phyloP scores from a whole-genome alignment of 1,140 invertebrate genomes.

The Subanguina moxae region DNA sequence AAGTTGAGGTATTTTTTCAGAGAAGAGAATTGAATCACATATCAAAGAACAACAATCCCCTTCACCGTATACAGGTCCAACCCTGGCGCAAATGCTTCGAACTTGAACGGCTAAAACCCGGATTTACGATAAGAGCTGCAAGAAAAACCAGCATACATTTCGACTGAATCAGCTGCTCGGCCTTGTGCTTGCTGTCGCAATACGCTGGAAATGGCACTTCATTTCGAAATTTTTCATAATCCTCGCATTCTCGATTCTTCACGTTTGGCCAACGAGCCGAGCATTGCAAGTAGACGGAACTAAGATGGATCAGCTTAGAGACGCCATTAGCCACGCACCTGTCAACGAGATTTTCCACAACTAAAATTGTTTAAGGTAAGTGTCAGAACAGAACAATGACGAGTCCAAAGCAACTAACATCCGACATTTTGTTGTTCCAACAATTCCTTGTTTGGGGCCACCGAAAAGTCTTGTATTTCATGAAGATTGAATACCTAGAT shows the following conservation, averaged over 20 bases:
- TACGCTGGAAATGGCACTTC: constrained; percentile 36
- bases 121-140: not conserved
- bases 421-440: constrained; percentile 45
- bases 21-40: constrained; percentile 30
- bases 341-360: constrained; percentile 25
- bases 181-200: constrained; percentile 37
- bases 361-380: constrained; percentile 18
- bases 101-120: constrained; percentile 19
- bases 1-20: constrained; percentile 13
- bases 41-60: constrained; percentile 37
- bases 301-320: constrained; percentile 31
- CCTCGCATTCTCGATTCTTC: constrained; percentile 25
- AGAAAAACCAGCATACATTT: not conserved
- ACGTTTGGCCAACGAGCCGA: constrained; percentile 44
- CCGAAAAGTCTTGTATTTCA: constrained; percentile 35
- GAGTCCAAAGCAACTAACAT: constrained; percentile 23
- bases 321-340: constrained; percentile 14
- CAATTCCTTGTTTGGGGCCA: constrained; percentile 11
- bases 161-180: constrained; percentile 31
- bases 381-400: constrained; percentile 12
- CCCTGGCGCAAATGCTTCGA: constrained; percentile 22
- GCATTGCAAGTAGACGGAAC: constrained; percentile 36
- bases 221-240: constrained; percentile 9
- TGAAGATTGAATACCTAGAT: constrained; percentile 39
- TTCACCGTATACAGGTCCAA: constrained; percentile 44